Percentiles rank a stretch among this genome's conserved stretches.
phyloP scores from a whole-genome alignment of 2,888 invertebrate species.

The Lochmaea capreae region DNA sequence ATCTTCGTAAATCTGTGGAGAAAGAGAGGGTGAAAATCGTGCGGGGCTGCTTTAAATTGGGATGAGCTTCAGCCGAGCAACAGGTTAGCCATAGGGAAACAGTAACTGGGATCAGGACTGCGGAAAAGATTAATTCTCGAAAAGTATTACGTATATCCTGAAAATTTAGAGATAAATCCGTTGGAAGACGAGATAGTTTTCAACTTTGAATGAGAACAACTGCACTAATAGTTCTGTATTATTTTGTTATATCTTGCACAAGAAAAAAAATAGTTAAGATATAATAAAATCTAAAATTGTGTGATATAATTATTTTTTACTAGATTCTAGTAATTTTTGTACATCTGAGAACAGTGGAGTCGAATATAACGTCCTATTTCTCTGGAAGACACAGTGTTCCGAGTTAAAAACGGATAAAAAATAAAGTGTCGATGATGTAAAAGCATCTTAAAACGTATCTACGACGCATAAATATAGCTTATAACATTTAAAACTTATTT shows the following conservation, averaged over 20 bases:
- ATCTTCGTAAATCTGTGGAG: conserved; percentile 27
- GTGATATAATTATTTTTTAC: too few species aligned
- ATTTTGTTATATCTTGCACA: neutral
- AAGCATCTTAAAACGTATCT: neutral
- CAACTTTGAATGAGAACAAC: neutral
- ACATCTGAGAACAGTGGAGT: too few species aligned
- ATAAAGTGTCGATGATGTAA: too few species aligned
- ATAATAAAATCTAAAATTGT: too few species aligned
- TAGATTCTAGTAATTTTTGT: too few species aligned
- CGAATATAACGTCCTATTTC: too few species aligned
- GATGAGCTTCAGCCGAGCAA: conserved; percentile 56
- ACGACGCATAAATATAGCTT: neutral
- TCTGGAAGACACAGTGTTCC: too few species aligned
- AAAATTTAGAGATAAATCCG: conserved; percentile 10
- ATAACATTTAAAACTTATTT: neutral
- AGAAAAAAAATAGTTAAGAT: neutral
- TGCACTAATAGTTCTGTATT: conserved; percentile 4
- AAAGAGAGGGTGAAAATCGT: conserved; percentile 26
- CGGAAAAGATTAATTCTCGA: conserved; percentile 58
- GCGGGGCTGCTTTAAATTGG: conserved; percentile 54
- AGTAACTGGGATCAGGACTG: conserved; percentile 52
- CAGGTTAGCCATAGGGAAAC: conserved; percentile 55
- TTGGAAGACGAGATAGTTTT: conserved; percentile 3
- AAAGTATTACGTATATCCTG: conserved; percentile 39
- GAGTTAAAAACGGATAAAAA: too few species aligned